A percentile compares a stretch with the other conserved stretches of the same genome.
Conservation (phyloP, 2,888 invertebrate species). For the Julus scandinavius region DNA sequence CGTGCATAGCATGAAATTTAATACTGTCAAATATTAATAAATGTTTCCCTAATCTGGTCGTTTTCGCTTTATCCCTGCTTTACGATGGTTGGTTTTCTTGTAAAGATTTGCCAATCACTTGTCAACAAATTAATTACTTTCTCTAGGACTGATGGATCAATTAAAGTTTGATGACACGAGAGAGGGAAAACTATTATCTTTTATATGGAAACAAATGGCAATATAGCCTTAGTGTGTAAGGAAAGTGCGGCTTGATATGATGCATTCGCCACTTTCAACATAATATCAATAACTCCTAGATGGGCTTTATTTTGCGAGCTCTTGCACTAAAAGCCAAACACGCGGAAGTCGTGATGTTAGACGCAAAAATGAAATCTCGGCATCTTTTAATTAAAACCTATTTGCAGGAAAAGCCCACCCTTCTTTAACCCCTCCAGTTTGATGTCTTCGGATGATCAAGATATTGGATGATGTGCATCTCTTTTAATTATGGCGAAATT, state of each 20-base stretch:
- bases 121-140: conserved; percentile 46
- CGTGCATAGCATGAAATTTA: not conserved
- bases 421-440: not conserved
- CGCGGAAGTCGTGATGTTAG: conserved; percentile 31
- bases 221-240: not conserved
- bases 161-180: conserved; percentile 31
- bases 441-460: conserved; percentile 42
- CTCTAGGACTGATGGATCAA: conserved; percentile 29
- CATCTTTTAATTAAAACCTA: conserved; percentile 46
- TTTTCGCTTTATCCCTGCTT: not conserved
- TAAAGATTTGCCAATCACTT: conserved; percentile 36
- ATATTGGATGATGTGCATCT: conserved; percentile 31
- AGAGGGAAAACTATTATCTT: conserved; percentile 8
- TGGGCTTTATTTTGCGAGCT: conserved; percentile 42
- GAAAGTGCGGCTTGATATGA: not conserved
- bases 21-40: not conserved
- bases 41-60: not conserved
- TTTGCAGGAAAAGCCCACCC: conserved; percentile 35
- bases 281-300: conserved; percentile 34
- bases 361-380: conserved; percentile 43
- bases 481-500: conserved; percentile 40
- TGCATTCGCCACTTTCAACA: conserved; percentile 45
- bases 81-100: not conserved
- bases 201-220: conserved; percentile 2
- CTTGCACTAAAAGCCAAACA: conserved; percentile 39